Base-by-base conservation (phyloP, 2,888 invertebrate species). In the Dioctria rufipes region DNA sequence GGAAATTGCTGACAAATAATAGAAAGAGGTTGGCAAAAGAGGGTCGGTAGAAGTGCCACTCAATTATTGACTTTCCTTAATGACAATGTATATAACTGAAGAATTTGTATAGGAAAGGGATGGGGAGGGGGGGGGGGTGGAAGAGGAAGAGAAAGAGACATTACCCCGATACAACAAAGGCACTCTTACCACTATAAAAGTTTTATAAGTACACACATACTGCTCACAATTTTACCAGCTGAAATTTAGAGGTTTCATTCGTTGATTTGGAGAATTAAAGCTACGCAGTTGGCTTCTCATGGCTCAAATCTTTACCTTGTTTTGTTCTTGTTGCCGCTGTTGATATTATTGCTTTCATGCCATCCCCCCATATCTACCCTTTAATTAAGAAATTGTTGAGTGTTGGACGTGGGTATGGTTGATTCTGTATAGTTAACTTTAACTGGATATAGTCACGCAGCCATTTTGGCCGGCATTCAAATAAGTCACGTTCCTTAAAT, bases 341-440 rank as follows among this genome's bases (percentile, higher is more conserved):
- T 39, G 8, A 51, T 71, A 51, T 37, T 51, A 51, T 51, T 51
- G 39, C 51, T 51, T n/a, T 40, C 39, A 39, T 63, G 9, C 39
- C 73, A 40, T 60, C 43, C 60, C 42, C 42, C 73, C 46, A 40
- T 9, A 58, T 49, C 42, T 60, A 43, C 42, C 73, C 73, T 75
- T 75, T 75, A 75, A 75, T 75, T 75, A 75, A 75, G 73, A 75
- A 75, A 75, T 75, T 60, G 73, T 75, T 43, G 73, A 75, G 60
- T 60, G 60, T 60, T 4, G 60, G 60, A 75, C 43, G 73, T 75
- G 43, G 73, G 60, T 42, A 60, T 43, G 13, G 73, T 42, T 75
- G 73, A 75, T 75, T 75, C 42, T 75, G 60, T 75, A 25, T 25
- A 60, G 73, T 75, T 71, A 42, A 60, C 42, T 75, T 75, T 75